Evolutionary conservation across 2,888 invertebrate genomes (phyloP).

Genomic region (Euphydryas editha): DNA sequence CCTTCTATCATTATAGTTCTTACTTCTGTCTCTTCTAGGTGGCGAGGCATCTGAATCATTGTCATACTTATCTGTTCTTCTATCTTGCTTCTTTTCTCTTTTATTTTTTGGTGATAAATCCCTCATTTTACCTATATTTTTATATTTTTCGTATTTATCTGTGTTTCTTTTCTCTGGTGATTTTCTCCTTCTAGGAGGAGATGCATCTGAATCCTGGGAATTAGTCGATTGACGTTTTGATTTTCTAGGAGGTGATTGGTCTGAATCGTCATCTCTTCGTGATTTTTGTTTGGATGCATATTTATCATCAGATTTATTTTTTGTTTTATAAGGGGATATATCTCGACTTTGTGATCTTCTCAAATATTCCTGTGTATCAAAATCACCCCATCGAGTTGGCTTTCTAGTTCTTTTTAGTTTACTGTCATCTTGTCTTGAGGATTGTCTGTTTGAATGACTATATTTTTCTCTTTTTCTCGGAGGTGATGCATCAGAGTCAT

Average conservation of each 20-base stretch:
- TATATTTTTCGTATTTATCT: constrained; percentile 17
- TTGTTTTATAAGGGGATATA: constrained; percentile 13
- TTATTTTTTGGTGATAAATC: constrained; percentile 28
- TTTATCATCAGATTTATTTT: constrained; percentile 34
- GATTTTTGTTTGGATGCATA: constrained; percentile 34
- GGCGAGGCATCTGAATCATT: constrained; percentile 54
- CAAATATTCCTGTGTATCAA: constrained; percentile 16
- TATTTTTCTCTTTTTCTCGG: constrained; percentile 47
- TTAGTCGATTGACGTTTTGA: constrained; percentile 43
- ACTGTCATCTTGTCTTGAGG: constrained; percentile 9
- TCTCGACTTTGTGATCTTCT: constrained; percentile 14
- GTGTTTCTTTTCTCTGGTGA: constrained; percentile 35
- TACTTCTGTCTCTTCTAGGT: too few species aligned
- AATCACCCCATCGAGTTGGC: constrained; percentile 31
- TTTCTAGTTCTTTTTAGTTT: constrained; percentile 20
- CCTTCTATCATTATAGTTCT: background rate
- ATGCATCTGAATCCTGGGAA: constrained; percentile 56
- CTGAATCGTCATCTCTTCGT: constrained; percentile 47
- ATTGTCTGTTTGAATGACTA: background rate
- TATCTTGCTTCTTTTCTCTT: constrained; percentile 8
- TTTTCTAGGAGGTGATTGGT: constrained; percentile 48
- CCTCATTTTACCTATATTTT: constrained; percentile 39
- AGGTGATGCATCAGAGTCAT: constrained; percentile 62
- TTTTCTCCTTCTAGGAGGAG: constrained; percentile 55
- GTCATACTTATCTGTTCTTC: constrained; percentile 36